These are phyloP conservation scores for Chionis minor DNA, from an alignment of 2,113 vertebrate species.

Conservation along the genomic window DNA sequence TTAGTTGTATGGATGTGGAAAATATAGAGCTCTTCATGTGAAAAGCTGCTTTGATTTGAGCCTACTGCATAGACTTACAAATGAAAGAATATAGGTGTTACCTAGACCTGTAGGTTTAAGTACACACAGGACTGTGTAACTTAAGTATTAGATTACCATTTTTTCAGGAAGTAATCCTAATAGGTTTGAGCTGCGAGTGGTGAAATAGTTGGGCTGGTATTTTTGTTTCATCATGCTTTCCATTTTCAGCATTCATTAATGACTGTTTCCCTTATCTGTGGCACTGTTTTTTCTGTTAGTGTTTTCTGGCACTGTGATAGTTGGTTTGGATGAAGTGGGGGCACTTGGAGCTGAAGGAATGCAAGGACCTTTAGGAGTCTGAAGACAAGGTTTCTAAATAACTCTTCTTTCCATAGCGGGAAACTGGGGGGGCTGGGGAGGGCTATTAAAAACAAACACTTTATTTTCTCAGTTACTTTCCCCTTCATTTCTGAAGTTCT, in stretches of 20 bases:
- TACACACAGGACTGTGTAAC: slow-evolving; percentile 54
- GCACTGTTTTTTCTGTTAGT: not conserved
- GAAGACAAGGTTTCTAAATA: not conserved
- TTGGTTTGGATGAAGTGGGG: not conserved
- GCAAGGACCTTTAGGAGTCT: not conserved
- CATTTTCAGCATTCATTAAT: not conserved
- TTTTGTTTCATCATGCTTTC: slow-evolving; percentile 21
- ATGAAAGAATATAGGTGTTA: slow-evolving; percentile 63
- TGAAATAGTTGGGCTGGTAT: not conserved
- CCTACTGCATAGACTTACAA: slow-evolving; percentile 16
- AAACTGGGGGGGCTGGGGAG: not conserved
- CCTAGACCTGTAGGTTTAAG: slow-evolving; percentile 57
- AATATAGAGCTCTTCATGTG: not conserved
- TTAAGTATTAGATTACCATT: slow-evolving; percentile 64
- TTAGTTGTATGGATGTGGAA: slow-evolving; percentile 24
- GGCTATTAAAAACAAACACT: accelerated
- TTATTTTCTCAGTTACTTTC: not conserved
- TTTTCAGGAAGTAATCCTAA: slow-evolving; percentile 56
- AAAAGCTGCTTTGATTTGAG: slow-evolving; percentile 37
- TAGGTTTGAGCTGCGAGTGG: slow-evolving; percentile 1
- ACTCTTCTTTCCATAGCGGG: not conserved
- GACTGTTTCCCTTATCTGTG: not conserved
- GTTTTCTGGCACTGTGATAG: not conserved
- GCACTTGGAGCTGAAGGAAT: not conserved
- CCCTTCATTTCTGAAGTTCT: not conserved